These are phyloP conservation scores for Drymodes brunneopygia DNA, from an alignment of 2,113 vertebrate species.

Conservation along the genomic window DNA sequence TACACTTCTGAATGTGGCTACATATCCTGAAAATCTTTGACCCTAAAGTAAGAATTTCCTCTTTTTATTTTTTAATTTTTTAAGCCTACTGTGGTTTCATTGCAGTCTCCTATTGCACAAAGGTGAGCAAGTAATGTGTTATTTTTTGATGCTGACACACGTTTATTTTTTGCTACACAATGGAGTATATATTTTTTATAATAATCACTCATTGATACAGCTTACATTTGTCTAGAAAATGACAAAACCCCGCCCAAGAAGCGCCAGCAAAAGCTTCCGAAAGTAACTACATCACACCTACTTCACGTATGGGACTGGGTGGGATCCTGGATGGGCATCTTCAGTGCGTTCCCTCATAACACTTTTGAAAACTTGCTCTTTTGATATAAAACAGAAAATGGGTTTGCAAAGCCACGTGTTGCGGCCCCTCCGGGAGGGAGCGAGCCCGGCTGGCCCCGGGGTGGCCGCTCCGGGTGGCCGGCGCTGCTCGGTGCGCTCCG, in stretches of 20 bases:
- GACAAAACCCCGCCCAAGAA: background rate
- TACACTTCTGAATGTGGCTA: background rate
- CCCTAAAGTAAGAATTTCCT: background rate
- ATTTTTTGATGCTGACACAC: background rate
- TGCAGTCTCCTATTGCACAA: background rate
- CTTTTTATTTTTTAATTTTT: no score
- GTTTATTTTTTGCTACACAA: background rate
- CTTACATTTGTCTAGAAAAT: background rate
- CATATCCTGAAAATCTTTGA: background rate
- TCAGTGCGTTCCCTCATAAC: background rate
- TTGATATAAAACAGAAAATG: background rate
- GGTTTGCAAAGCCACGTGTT: background rate
- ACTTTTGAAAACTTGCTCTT: background rate
- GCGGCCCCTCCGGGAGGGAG: background rate
- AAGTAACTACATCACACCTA: background rate
- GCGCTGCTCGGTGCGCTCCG: accelerated
- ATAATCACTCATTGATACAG: background rate
- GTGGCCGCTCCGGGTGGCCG: background rate
- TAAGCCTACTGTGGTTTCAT: background rate
- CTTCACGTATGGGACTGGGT: background rate
- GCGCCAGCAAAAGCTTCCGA: constrained; percentile 12
- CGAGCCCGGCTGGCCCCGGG: background rate
- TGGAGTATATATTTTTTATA: background rate
- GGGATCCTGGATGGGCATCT: background rate
- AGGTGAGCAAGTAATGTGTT: background rate